A percentile compares a stretch with the other conserved stretches of the same genome.
Evolutionary conservation across 2,888 invertebrate species (phyloP).

Genomic region (Tetrapedia diversipes): DNA sequence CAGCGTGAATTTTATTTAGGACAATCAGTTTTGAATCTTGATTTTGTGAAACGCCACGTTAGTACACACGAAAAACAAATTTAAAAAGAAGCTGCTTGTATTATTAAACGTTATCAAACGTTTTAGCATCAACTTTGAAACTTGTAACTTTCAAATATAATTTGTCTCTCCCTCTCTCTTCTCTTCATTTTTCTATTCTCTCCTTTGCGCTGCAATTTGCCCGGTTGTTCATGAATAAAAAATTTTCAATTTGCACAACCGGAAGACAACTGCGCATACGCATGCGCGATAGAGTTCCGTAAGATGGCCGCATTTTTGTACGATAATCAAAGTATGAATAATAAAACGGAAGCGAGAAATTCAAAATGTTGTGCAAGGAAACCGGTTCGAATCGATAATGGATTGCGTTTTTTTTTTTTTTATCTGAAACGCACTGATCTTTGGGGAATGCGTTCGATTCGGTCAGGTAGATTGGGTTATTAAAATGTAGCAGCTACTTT

Average conservation of each 20-base stretch:
- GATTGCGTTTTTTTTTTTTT: constrained; percentile 28
- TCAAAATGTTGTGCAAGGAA: background rate
- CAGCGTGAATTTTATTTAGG: background rate
- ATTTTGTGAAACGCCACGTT: background rate
- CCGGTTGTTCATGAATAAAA: constrained; percentile 51
- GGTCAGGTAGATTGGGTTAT: constrained; percentile 49
- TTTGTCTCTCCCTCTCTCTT: too few relatives aligned
- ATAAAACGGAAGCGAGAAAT: constrained; percentile 14
- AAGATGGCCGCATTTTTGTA: constrained; percentile 37
- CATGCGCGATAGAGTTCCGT: background rate
- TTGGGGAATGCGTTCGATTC: constrained; percentile 30
- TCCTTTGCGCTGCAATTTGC: constrained; percentile 7
- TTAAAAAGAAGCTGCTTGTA: background rate
- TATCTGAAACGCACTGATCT: constrained; percentile 54
- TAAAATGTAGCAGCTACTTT: constrained; percentile 54
- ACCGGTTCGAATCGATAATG: constrained; percentile 44
- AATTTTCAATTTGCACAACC: constrained; percentile 52
- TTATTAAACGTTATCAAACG: constrained; percentile 30
- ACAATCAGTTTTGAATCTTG: background rate
- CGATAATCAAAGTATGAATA: constrained; percentile 54
- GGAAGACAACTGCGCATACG: constrained; percentile 3
- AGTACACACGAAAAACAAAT: background rate
- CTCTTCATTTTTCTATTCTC: too few relatives aligned
- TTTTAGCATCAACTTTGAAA: constrained; percentile 11
- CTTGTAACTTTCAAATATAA: background rate